Evolutionary conservation across 2,797 vertebrate species (phyloP), one percentile per base, ranked within the genome.

Genomic region (Hybognathus amarus): DNA sequence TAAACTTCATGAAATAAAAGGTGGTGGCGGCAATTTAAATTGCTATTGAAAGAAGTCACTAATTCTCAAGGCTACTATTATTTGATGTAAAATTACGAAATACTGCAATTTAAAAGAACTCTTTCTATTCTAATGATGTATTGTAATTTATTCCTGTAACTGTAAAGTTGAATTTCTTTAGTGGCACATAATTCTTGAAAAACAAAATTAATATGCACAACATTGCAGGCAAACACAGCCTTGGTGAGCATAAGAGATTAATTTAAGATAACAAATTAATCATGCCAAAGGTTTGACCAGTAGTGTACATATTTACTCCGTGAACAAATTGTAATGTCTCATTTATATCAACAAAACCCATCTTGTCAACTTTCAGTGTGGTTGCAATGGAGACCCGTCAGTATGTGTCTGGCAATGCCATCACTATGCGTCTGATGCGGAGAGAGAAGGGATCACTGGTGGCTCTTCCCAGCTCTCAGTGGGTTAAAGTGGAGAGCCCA

Each of bases 401-500:
- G 17, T 99, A 98, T 88, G 92, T 92, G 24, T 96, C 94, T 20
- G 97, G 97, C 83, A 97, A 99, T 33, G 93, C 90, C 69, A 97
- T 99, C 87, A 99, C 97, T 0, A 98, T 99, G 98, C 96, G 96
- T 74, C 94, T 99, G 90, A 99, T 99, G 98, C 95, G 94, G 67
- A 94, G 97, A 87, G 97, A 99, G 90, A 99, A 99, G 83, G 98
- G 97, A 20, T 94, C 96, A 66, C 92, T 99, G 91, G 94, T 99
- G 88, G 96, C 97, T 20, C 94, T 99, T 95, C 98, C 98, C 18
- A 98, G 97, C 91, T 96, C 96, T 67, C 95, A 97, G 90, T 98
- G 97, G 97, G 94, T 96, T 90, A 96, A 97, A 81, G 95, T 99
- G 91, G 96, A 97, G 96, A 97, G 90, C 97, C 97, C 76, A 94